Evolutionary conservation across 2,797 vertebrate genomes (phyloP), one percentile per base, ranked within the genome.

Genomic region (Parauchenoglanis ngamensis): DNA sequence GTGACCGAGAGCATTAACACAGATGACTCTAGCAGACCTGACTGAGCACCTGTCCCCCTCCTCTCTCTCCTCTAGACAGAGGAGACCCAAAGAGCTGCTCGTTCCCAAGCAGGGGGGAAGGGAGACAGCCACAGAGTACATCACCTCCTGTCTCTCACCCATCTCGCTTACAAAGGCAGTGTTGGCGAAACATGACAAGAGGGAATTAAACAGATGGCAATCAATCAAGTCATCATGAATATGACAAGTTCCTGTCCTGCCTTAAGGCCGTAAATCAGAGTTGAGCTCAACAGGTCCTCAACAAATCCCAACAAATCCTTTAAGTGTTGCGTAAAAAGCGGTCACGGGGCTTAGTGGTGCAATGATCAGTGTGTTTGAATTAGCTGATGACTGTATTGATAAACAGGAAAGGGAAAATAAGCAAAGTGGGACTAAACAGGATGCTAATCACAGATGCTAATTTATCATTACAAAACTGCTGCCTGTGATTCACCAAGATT

Each of bases 11-110:
- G 85, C 90, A 92, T 93, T 93, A 93, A 88, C 85, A 77, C 88
- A 92, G 91, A 93, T 93, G 90, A 92, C 85, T 92, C 87, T 93
- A 93, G 85, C 92, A 93, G 92, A 92, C 88, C 87, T 90, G 85
- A 44, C 70, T 21, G 85, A 89, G 88, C 92, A 93, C 93, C 93
- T 93, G 93, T 92, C 91, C 88, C 86, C 87, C 81, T 85, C 90
- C 85, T 88, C 87, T 88, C 86, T 86, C 68, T 83, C n/a, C 23
- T 56, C 82, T 83, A 84, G 81, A 89, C 87, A 88, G 81, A 68
- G 59, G 57, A 89, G 88, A 88, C 79, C 61, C 81, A 63, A 70
- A 68, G 54, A 88, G n/a, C n/a, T 52, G 25, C 7, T 77, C 70
- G 72, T 86, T 86, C 77, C 84, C 67, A 84, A 83, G 67, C 44